Percentiles rank a stretch among this genome's conserved stretches.
Conservation (phyloP, 2,797 vertebrate species). For the Rhynchonycteris naso region DNA sequence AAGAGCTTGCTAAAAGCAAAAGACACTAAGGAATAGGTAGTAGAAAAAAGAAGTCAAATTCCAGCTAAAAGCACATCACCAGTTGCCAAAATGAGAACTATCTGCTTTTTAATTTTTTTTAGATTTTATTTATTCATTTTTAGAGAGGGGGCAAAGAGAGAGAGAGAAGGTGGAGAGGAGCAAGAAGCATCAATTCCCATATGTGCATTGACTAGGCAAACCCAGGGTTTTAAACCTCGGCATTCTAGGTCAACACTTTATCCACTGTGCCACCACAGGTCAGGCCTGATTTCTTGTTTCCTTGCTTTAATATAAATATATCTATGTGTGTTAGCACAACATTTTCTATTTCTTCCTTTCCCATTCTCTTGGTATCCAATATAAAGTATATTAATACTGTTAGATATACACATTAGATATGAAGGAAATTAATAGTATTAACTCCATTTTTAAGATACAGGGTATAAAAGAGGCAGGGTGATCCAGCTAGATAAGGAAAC, state of each 20-base stretch:
- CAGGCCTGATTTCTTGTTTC: background rate
- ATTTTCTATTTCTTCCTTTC: background rate
- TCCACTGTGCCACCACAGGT: too few species aligned
- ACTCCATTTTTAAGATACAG: background rate
- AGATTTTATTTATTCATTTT: too few species aligned
- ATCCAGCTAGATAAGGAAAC: background rate
- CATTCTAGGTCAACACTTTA: too few species aligned
- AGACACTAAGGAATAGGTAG: background rate
- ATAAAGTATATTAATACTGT: background rate
- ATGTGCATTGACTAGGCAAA: too few species aligned
- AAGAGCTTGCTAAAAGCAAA: background rate
- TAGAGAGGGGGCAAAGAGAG: too few species aligned
- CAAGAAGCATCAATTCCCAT: too few species aligned
- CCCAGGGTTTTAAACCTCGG: too few species aligned
- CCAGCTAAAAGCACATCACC: background rate
- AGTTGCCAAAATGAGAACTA: background rate
- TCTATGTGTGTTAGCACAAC: background rate
- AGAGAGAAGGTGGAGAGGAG: too few species aligned
- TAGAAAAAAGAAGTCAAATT: background rate
- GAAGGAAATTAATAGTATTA: background rate
- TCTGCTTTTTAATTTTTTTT: background rate
- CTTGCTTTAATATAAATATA: background rate
- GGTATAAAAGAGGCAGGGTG: background rate
- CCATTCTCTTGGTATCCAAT: background rate
- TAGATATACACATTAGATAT: background rate